Evolutionary conservation across 2,113 vertebrate species (phyloP), one percentile per base, ranked within the genome.

Genomic region (Rhineura floridana): DNA sequence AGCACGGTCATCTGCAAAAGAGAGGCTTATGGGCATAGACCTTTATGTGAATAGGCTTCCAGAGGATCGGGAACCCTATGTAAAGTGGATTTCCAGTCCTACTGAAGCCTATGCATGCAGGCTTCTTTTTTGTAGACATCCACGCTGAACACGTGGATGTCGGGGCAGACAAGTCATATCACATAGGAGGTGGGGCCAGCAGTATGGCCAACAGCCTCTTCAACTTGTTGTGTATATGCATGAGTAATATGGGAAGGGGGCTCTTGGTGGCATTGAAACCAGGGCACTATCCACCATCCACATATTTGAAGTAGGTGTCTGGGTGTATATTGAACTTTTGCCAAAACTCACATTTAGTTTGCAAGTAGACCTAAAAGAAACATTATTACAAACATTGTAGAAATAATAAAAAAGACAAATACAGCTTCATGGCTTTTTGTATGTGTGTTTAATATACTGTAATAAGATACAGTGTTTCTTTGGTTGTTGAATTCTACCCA

Each of bases 401-500:
- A 78, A 62, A 62, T 30, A 21, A 88, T 79, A n/a, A 84, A 86
- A 93, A 92, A 63, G 42, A 90, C 75, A 84, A 92, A 86, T 52
- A 70, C 62, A 86, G 50, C 89, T 92, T 72, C 87, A 76, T 59
- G 33, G 39, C 69, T 59, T 85, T 85, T 77, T 21, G 15, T 33
- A 21, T 63, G 42, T 21, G 6, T 59, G 19, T 33, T 17, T 28
- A 6, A 75, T 75, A 90, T 46, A 62, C 55, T 89, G 70, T 59
- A 92, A 59, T 33, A 91, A 78, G 69, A 94, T 80, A 11, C 28
- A 90, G 69, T 44, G 90, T 88, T 90, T 91, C 81, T 89, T 91
- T 92, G 91, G 87, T 80, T 50, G 23, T 52, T 42, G 91, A 90
- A 86, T 59, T 85, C 88, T 44, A 23, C 39, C 59, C 76, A 23